phyloP scores from a whole-genome alignment of 2,797 vertebrate species.

The Diplodus sargus region DNA sequence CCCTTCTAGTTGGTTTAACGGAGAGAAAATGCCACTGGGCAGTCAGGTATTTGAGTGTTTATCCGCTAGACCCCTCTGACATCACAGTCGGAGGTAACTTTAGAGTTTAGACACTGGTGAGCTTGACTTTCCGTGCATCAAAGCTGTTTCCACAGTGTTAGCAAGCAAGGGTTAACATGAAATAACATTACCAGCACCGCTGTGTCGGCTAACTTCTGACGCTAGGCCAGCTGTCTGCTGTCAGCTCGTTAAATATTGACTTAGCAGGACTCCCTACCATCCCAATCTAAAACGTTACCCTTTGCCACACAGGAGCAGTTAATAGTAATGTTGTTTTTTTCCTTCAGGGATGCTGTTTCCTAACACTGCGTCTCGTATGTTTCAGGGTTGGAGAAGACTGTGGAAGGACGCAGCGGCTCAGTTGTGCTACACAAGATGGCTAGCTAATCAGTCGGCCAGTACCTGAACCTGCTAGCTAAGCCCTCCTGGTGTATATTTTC shows the following conservation, averaged over 20 bases:
- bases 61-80: accelerated
- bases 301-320: background rate
- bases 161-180: slow-evolving; percentile 1
- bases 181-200: slow-evolving; percentile 17
- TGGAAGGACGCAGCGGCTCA: slow-evolving; percentile 64
- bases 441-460: slow-evolving; percentile 63
- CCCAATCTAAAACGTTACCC: accelerated
- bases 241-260: background rate
- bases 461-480: slow-evolving; percentile 50
- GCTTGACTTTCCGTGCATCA: background rate
- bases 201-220: slow-evolving; percentile 51
- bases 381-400: slow-evolving; percentile 65
- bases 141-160: slow-evolving; percentile 8
- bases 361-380: slow-evolving; percentile 7
- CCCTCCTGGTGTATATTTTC: slow-evolving; percentile 48
- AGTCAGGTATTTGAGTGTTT: accelerated
- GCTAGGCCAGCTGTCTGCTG: slow-evolving; percentile 29
- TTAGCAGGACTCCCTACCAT: accelerated
- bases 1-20: background rate
- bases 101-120: background rate
- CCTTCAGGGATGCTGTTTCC: accelerated
- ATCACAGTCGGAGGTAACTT: background rate
- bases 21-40: accelerated
- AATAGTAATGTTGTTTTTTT: background rate
- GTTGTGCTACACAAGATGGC: slow-evolving; percentile 71